phyloP scores from a whole-genome alignment of 2,113 vertebrate genomes.

The Nibea coibor region DNA sequence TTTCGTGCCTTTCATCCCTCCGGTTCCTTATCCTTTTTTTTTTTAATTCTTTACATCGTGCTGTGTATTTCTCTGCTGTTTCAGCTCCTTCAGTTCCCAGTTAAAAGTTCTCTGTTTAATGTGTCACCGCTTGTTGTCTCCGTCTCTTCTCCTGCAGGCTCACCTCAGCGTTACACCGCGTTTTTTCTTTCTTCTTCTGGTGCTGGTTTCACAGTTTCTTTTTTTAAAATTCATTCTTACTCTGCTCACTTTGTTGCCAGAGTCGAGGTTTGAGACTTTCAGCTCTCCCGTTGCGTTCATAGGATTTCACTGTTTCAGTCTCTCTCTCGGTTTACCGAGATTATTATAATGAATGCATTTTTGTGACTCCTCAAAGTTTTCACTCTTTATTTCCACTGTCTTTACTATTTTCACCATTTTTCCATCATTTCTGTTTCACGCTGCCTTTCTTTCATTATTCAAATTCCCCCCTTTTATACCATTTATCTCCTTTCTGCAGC shows the following conservation, averaged over 20 bases:
- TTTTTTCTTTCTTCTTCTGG: not conserved
- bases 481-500: no score
- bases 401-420: conserved; percentile 14
- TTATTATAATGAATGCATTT: conserved; percentile 2
- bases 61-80: conserved; percentile 7
- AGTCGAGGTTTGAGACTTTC: conserved; percentile 27
- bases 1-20: conserved; percentile 46
- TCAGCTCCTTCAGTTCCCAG: conserved; percentile 32
- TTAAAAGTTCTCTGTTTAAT: conserved; percentile 37
- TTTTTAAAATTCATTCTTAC: conserved; percentile 19
- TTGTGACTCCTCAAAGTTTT: conserved; percentile 4
- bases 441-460: not conserved
- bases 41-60: conserved; percentile 4
- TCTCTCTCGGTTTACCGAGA: not conserved
- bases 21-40: conserved; percentile 31
- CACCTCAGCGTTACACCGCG: conserved; percentile 5
- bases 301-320: conserved; percentile 15
- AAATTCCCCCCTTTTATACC: not conserved
- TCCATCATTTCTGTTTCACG: not conserved
- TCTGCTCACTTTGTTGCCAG: conserved; percentile 46
- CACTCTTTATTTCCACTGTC: conserved; percentile 10
- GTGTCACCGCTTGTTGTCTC: conserved; percentile 26
- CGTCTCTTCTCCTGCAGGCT: conserved; percentile 26
- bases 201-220: conserved; percentile 40
- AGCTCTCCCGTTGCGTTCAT: conserved; percentile 8